These are phyloP conservation scores for Phoxinus phoxinus DNA, from an alignment of 2,113 vertebrate genomes.

Conservation along the genomic window DNA sequence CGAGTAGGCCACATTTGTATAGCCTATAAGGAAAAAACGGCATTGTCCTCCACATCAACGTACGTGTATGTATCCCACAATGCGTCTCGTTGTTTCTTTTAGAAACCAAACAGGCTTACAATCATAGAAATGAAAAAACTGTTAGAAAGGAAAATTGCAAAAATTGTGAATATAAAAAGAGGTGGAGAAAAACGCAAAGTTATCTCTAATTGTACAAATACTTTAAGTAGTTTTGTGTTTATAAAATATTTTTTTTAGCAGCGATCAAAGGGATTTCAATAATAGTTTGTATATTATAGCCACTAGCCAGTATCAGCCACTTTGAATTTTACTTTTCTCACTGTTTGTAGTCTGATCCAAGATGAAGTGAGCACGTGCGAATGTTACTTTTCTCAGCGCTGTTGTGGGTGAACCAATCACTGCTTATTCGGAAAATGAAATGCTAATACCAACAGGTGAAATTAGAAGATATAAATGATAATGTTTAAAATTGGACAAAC, in stretches of 20 bases:
- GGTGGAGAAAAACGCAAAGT: neutral
- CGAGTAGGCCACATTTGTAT: neutral
- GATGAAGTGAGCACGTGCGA: too few species aligned
- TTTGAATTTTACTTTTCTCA: too few species aligned
- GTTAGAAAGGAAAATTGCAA: neutral
- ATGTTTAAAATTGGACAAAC: neutral
- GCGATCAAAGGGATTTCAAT: accelerated
- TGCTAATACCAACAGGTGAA: neutral
- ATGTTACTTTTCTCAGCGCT: neutral
- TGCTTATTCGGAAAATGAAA: too few species aligned
- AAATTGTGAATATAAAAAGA: neutral
- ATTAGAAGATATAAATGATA: neutral
- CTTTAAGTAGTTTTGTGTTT: neutral
- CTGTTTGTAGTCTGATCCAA: neutral
- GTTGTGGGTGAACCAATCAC: neutral
- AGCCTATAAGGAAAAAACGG: neutral
- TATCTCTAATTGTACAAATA: neutral
- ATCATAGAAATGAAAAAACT: neutral
- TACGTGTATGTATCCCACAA: constrained; percentile 70
- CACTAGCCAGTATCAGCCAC: neutral
- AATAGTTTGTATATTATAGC: neutral
- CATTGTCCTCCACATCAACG: constrained; percentile 47
- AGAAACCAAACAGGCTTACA: constrained; percentile 64
- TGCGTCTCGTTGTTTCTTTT: constrained; percentile 64
- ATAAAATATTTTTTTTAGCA: neutral